Evolutionary conservation across 2,797 vertebrate species (phyloP), one percentile per base, ranked within the genome.

Genomic region (Lacerta bilineata): DNA sequence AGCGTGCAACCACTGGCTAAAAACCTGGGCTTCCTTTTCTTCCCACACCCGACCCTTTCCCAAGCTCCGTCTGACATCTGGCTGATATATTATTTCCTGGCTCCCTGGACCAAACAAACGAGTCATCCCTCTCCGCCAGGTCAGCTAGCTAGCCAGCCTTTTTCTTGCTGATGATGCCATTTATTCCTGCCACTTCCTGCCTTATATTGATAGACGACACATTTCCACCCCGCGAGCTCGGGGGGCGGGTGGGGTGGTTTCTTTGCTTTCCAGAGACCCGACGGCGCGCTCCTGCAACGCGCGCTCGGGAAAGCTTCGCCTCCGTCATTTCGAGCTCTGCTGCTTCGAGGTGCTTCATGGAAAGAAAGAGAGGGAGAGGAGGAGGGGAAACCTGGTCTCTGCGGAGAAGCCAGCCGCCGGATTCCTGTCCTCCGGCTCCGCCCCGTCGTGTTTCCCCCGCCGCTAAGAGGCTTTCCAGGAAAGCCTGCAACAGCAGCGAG

Each of bases 381-480:
- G 20, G 61, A 7, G 61, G 61, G 6, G 50, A 72, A 69, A 20
- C 66, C 74, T 64, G 55, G 20, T 39, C 41, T 83, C 80, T 86
- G 80, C 75, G 75, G 43, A 91, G 84, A 83, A 88, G 81, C 41
- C n/a, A 50, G 25, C 78, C 78, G 41, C 20, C 11, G 43, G 27
- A 33, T 82, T 66, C 55, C 59, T 74, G n/a, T 15, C 69, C 43
- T 50, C 80, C 71, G 69, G 64, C 84, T 83, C 80, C 83, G 59
- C 90, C 90, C 77, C 27, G 5, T 76, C 69, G 90, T 80, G 23
- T 72, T 90, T 88, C 36, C 72, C 80, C 84, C 75, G 41, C 46
- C 25, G 18, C 79, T 15, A 36, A 79, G 80, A 86, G 55, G 69
- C 84, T 91, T 91, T 91, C 87, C 87, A 77, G 86, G 80, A 88